Evolutionary conservation across 1,140 invertebrate species (phyloP), one percentile per base, ranked within the genome.

Genomic region (Reticulitermes speratus): DNA sequence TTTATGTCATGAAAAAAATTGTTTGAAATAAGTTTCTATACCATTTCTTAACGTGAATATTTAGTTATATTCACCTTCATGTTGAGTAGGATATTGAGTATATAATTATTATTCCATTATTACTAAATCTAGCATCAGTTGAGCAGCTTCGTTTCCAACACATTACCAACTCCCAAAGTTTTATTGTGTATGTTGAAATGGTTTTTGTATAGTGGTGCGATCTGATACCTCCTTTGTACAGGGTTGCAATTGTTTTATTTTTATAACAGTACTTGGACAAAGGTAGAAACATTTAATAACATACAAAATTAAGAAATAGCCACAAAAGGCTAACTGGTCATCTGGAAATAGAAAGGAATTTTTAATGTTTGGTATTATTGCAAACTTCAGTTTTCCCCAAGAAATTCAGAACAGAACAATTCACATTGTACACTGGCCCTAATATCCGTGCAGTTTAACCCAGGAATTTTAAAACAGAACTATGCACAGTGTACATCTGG

Each of bases 141-240:
- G 65, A 75, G 65, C n/a, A 75, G 65, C 65, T 75, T 75, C n/a
- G n/a, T 75, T 75, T 75, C 65, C 65, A 75, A 75, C 65, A 75
- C 65, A 14, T 75, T 75, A 75, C 65, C 65, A 75, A 75, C 65
- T 75, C 65, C 65, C 65, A 75, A 75, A 75, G n/a, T 69, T 75
- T 65, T 0, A 65, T 23, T 75, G 19, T 55, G 19, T 55, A 19
- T 25, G 19, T n/a, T 19, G 9, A 30, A 75, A 30, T 30, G 25
- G 19, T 75, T 75, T 75, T 75, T 75, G 16, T 30, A 0, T 75
- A 75, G 65, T 75, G 65, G 65, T 75, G 30, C n/a, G 25, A 75
- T 75, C 65, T 75, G 65, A 75, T 75, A 75, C 65, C 65, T 75
- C 65, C 65, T 75, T 75, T 75, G 52, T 55, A 30, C 65, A 75